Base-by-base conservation (phyloP, 1,140 invertebrate genomes). In the Hypothenemus hampei region DNA sequence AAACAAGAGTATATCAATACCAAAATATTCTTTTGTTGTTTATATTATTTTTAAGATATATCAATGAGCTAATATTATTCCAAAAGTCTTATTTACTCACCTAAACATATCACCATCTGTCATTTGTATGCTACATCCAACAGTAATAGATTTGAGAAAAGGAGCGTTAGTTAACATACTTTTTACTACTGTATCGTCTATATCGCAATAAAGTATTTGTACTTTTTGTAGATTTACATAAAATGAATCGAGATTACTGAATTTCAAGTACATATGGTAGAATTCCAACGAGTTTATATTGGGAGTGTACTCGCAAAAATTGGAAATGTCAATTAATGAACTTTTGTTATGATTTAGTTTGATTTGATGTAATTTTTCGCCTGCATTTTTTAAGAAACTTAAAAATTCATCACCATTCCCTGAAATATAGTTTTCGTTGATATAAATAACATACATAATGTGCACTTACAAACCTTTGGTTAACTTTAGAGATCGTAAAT, bases 91-190 rank as follows among this genome's bases (percentile, higher is more conserved):
- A n/a, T n/a, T 3, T 4, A 40, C 35, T 39, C 35, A 57, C 54
- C 45, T 73, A 49, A 79, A 72, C 56, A 83, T 76, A 68, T 84
- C 82, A 33, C 78, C 76, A 64, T 84, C 82, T 19, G 77, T 78
- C 60, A 81, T 66, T 57, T 75, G 74, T n/a, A 80, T 69, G 61
- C 74, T 72, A 58, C 79, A 78, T 1, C 77, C 81, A n/a, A 83
- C 76, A 1, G 81, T 77, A 40, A 83, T 63, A 33, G 79, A 77
- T 64, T 77, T 80, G 0, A 83, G 64, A 46, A 75, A 76, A 3
- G 78, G 80, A 57, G 72, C 73, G 37, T 73, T 75, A 47, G 75
- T 78, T 64, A 84, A 75, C 24, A 83, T 68, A 57, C 77, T 76
- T 60, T 77, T 81, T 2, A 83, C 60, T 21, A 76, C 75, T 2